Conservation (phyloP, 92 coral and sea anemone genomes). For the Siderastrea siderea region DNA sequence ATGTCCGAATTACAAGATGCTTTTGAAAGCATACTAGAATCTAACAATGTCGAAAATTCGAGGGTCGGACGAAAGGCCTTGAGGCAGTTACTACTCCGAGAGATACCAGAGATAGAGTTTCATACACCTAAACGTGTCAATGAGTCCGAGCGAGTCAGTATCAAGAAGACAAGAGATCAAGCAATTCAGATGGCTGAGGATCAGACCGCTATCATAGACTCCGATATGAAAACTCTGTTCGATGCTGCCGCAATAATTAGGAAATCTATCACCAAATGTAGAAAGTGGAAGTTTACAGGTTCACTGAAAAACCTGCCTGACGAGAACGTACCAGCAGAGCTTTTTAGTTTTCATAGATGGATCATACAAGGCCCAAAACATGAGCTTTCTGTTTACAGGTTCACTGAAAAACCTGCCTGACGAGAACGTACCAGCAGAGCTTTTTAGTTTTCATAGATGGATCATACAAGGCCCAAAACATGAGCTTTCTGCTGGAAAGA, state of each 20-base stretch:
- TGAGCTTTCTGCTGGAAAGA: constrained; percentile 45
- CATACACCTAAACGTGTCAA: constrained; percentile 70
- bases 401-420: constrained; percentile 51
- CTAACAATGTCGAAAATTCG: constrained; percentile 56
- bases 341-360: too few relatives aligned
- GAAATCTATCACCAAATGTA: constrained; percentile 66
- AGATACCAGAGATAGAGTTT: constrained; percentile 72
- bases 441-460: constrained; percentile 65
- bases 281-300: constrained; percentile 71
- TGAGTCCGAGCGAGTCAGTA: constrained; percentile 73
- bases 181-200: constrained; percentile 63
- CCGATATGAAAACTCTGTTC: constrained; percentile 70
- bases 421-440: constrained; percentile 59
- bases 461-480: constrained; percentile 60
- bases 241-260: constrained; percentile 78
- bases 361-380: too few relatives aligned
- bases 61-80: constrained; percentile 46
- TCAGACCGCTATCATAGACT: constrained; percentile 9
- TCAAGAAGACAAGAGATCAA: constrained; percentile 75
- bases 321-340: too few relatives aligned
- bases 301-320: too few relatives aligned
- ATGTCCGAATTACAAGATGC: constrained; percentile 59
- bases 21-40: constrained; percentile 61
- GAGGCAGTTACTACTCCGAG: constrained; percentile 62
- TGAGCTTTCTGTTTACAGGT: constrained; percentile 75